These are phyloP conservation scores for Eupsittula cactorum DNA, from an alignment of 2,113 vertebrate genomes.

Conservation along the genomic window DNA sequence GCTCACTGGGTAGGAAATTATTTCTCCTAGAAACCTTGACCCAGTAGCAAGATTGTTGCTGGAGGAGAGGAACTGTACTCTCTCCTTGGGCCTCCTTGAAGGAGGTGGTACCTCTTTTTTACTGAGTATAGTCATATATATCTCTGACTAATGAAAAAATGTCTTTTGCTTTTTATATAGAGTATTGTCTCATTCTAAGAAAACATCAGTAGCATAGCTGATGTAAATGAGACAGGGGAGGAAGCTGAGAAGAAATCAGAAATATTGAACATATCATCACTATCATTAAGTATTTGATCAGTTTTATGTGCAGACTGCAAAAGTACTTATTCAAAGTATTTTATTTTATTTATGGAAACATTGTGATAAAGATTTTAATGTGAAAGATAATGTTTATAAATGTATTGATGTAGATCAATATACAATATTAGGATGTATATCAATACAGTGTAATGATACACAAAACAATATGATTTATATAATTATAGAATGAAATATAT, in stretches of 20 bases:
- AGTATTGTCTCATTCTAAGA: conserved; percentile 40
- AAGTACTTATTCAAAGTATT: background rate
- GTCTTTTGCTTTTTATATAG: background rate
- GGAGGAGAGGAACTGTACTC: background rate
- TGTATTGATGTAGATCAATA: background rate
- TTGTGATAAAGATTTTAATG: background rate
- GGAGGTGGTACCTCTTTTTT: background rate
- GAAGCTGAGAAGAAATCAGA: conserved; percentile 25
- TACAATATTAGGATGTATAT: background rate
- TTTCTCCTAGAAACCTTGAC: background rate
- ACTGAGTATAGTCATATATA: background rate
- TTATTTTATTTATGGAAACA: background rate
- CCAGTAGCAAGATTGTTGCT: background rate
- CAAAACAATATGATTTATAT: background rate
- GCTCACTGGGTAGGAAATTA: background rate
- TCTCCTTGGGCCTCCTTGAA: background rate
- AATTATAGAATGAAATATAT: background rate
- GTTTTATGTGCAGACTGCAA: background rate
- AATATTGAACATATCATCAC: background rate
- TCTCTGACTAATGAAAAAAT: background rate
- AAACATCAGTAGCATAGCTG: background rate
- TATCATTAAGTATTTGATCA: conserved; percentile 59
- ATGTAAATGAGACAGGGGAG: background rate
- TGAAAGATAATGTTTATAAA: background rate
- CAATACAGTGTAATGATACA: background rate